Percentiles rank a stretch among this genome's conserved stretches.
Conservation (phyloP, 2,888 invertebrate species). For the Chydorus sphaericus region DNA sequence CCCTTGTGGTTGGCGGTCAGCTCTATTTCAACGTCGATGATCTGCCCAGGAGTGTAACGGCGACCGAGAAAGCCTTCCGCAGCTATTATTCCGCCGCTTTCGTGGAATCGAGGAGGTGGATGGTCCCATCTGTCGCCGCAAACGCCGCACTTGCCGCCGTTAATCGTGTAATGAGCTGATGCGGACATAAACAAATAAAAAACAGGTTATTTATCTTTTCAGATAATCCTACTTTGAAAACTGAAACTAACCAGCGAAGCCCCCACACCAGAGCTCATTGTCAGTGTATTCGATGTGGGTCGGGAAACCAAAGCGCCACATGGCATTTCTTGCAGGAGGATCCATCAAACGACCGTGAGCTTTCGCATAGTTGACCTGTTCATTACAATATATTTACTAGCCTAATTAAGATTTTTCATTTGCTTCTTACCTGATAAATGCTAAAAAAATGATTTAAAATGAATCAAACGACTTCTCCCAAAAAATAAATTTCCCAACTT, state of each 20-base stretch:
- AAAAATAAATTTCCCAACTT: too few species aligned
- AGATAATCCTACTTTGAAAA: too few species aligned
- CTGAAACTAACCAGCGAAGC: conserved; percentile 51
- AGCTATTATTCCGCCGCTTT: conserved; percentile 72
- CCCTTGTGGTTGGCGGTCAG: conserved; percentile 82
- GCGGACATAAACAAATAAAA: too few species aligned
- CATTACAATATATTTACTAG: too few species aligned
- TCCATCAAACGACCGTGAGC: conserved; percentile 82
- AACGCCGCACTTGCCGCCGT: conserved; percentile 63
- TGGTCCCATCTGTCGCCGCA: conserved; percentile 75
- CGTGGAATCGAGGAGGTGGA: conserved; percentile 60
- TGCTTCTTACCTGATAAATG: too few species aligned
- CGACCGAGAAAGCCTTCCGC: conserved; percentile 71
- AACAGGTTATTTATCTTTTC: too few species aligned
- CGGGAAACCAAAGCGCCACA: conserved; percentile 91
- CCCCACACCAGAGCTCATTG: conserved; percentile 85
- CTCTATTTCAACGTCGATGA: conserved; percentile 71
- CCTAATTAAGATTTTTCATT: too few species aligned
- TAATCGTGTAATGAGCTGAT: too few species aligned
- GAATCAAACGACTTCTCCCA: too few species aligned
- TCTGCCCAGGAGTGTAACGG: conserved; percentile 70
- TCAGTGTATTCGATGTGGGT: conserved; percentile 89
- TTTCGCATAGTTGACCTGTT: too few species aligned
- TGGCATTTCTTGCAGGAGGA: conserved; percentile 79
- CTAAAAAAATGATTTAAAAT: too few species aligned